phyloP scores from a whole-genome alignment of 2,888 invertebrate genomes.

The Macropis europaea region DNA sequence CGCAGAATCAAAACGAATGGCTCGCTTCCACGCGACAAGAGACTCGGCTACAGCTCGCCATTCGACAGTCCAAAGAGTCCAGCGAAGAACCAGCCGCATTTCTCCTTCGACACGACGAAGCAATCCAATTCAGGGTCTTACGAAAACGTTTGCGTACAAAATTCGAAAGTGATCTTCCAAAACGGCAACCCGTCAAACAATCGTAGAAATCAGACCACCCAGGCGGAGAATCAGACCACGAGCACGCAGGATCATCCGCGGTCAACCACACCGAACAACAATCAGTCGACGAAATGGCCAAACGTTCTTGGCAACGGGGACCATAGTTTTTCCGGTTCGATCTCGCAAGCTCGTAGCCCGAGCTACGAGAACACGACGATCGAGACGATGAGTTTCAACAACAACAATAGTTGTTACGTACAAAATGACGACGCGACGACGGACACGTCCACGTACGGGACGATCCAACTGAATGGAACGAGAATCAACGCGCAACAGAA shows the following conservation, averaged over 20 bases:
- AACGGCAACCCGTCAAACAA: constrained; percentile 48
- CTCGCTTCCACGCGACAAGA: constrained; percentile 88
- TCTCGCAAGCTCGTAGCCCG: constrained; percentile 66
- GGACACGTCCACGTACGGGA: constrained; percentile 64
- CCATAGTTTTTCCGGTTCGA: constrained; percentile 60
- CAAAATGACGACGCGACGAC: constrained; percentile 34
- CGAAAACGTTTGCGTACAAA: constrained; percentile 75
- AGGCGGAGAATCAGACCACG: constrained; percentile 29
- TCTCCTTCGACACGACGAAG: constrained; percentile 79
- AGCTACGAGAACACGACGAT: constrained; percentile 73
- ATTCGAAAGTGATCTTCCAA: constrained; percentile 72
- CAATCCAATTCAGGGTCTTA: constrained; percentile 62
- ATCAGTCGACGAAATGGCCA: constrained; percentile 67
- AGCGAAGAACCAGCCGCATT: constrained; percentile 72
- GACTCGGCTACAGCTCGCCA: constrained; percentile 78
- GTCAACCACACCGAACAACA: constrained; percentile 68
- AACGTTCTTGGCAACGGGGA: constrained; percentile 58
- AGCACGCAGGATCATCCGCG: constrained; percentile 28
- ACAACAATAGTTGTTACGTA: constrained; percentile 9
- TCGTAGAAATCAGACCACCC: constrained; percentile 34
- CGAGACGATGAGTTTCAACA: constrained; percentile 45
- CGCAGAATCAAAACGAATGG: constrained; percentile 94
- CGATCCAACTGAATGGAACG: constrained; percentile 67
- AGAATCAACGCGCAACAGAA: constrained; percentile 57
- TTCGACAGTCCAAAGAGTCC: constrained; percentile 76